phyloP scores from a whole-genome alignment of 2,888 invertebrate species.

The Polylopha cassiicola region DNA sequence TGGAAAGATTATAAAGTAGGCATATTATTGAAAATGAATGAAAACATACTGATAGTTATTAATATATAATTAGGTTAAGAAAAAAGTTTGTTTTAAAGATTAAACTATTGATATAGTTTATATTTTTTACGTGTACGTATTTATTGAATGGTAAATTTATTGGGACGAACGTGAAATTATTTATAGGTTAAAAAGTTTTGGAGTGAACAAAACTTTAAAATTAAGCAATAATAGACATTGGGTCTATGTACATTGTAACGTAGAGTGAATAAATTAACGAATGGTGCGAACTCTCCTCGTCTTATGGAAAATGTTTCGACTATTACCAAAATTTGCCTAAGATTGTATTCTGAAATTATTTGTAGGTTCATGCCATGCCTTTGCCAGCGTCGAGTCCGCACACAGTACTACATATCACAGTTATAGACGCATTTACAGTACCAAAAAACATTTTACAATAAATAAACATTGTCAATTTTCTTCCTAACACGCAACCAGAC shows the following conservation, averaged over 20 bases:
- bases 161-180: slow-evolving; percentile 75
- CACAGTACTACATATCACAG: too few relatives aligned
- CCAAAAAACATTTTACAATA: slow-evolving; percentile 5
- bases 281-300: slow-evolving; percentile 73
- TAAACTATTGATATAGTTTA: slow-evolving; percentile 78
- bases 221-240: slow-evolving; percentile 74
- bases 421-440: too few relatives aligned
- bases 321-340: slow-evolving; percentile 64
- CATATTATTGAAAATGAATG: slow-evolving; percentile 74
- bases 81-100: slow-evolving; percentile 76
- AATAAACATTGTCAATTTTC: slow-evolving; percentile 7
- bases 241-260: slow-evolving; percentile 74
- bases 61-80: slow-evolving; percentile 74
- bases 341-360: slow-evolving; percentile 62
- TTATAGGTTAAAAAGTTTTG: slow-evolving; percentile 74
- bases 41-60: slow-evolving; percentile 76
- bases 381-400: slow-evolving; percentile 27
- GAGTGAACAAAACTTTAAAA: slow-evolving; percentile 72
- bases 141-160: slow-evolving; percentile 78
- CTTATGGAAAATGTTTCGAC: slow-evolving; percentile 62
- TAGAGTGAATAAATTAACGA: slow-evolving; percentile 68
- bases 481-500: not conserved
- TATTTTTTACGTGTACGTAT: slow-evolving; percentile 78
- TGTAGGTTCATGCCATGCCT: slow-evolving; percentile 66
- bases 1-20: slow-evolving; percentile 76